Evolutionary conservation across 2,113 vertebrate genomes (phyloP).

Genomic region (Thryonomys swinderianus): DNA sequence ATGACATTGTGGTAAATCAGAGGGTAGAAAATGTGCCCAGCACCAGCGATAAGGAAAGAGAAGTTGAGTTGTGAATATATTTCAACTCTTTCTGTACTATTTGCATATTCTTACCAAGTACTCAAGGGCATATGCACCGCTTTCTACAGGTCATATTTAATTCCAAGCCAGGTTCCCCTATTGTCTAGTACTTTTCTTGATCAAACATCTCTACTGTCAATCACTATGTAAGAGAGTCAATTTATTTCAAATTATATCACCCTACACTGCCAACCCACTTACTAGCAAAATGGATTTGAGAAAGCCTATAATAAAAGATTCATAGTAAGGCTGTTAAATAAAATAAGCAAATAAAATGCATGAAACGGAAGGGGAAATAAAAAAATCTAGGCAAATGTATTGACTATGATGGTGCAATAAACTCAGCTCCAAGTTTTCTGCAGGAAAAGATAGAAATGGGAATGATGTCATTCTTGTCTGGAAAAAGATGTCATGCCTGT

Average conservation of each 20-base stretch:
- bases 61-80: background rate
- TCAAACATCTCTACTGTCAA: slow-evolving; percentile 49
- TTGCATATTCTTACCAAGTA: slow-evolving; percentile 31
- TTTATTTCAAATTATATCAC: slow-evolving; percentile 71
- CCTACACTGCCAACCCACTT: slow-evolving; percentile 49
- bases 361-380: slow-evolving; percentile 41
- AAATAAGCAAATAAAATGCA: slow-evolving; percentile 69
- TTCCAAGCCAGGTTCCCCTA: background rate
- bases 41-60: background rate
- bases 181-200: slow-evolving; percentile 27
- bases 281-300: slow-evolving; percentile 71
- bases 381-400: background rate
- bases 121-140: background rate
- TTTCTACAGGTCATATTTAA: slow-evolving; percentile 55
- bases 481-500: background rate
- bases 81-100: background rate
- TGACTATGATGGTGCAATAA: slow-evolving; percentile 1
- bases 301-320: slow-evolving; percentile 69
- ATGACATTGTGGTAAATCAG: background rate
- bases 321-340: slow-evolving; percentile 66
- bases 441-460: background rate
- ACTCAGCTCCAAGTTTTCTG: background rate
- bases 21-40: background rate
- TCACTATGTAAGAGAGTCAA: slow-evolving; percentile 10
- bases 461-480: background rate